Conservation (phyloP, 2,113 vertebrate genomes). For the Chaetodon auriga region DNA sequence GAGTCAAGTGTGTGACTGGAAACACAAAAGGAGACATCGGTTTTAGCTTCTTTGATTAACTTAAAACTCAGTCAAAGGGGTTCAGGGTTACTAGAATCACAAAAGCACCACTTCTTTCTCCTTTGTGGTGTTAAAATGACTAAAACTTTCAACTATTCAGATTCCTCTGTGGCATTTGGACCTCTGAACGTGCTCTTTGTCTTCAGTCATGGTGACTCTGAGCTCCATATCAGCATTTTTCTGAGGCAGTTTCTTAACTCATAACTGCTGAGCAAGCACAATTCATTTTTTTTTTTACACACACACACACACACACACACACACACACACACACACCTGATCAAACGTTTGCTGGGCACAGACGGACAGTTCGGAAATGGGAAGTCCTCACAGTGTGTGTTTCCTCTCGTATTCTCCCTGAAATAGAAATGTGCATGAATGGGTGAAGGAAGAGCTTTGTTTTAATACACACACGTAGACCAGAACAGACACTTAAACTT, state of each 20-base stretch:
- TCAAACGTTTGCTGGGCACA: conserved; percentile 51
- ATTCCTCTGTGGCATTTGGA: not conserved
- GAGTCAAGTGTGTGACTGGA: not conserved
- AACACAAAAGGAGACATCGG: not conserved
- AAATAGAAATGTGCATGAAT: conserved; percentile 56
- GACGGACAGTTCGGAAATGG: conserved; percentile 57
- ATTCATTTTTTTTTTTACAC: conserved; percentile 10
- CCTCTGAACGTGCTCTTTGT: conserved; percentile 26
- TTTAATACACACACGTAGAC: not conserved
- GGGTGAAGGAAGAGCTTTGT: conserved; percentile 39
- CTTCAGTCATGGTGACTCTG: conserved; percentile 1
- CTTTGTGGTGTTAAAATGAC: not conserved
- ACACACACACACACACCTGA: conserved; percentile 49
- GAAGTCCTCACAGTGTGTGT: conserved; percentile 69
- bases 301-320: conserved; percentile 20
- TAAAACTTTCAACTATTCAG: not conserved
- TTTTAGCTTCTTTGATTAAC: not conserved
- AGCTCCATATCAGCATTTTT: conserved; percentile 49
- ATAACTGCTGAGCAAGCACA: conserved; percentile 61
- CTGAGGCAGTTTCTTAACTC: conserved; percentile 4
- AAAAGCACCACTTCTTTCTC: not conserved
- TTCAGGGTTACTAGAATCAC: not conserved
- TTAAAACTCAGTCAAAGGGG: not conserved
- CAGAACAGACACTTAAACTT: not conserved
- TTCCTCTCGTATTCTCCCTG: conserved; percentile 45